These are phyloP conservation scores for Lithobates sylvaticus DNA, from an alignment of 2,797 vertebrate species.

Conservation along the genomic window DNA sequence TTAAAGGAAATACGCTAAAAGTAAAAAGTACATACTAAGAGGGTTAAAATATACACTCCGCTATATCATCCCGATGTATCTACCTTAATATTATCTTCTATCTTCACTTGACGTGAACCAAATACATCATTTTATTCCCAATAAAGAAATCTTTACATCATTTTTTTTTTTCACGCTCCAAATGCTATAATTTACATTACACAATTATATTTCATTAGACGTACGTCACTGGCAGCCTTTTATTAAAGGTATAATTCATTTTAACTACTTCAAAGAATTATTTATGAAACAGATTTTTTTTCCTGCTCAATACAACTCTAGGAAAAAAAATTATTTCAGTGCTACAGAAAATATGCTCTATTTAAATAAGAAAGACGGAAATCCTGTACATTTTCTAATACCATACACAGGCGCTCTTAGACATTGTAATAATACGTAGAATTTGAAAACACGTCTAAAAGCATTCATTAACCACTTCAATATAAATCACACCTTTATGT, in stretches of 20 bases:
- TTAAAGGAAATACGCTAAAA: not conserved
- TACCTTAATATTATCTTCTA: slow-evolving; percentile 43
- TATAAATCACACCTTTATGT: slow-evolving; percentile 63
- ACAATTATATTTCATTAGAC: slow-evolving; percentile 68
- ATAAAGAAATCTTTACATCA: slow-evolving; percentile 58
- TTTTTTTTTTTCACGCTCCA: slow-evolving; percentile 58
- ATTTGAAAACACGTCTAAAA: slow-evolving; percentile 61
- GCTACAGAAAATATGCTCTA: slow-evolving; percentile 67
- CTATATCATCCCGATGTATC: slow-evolving; percentile 28
- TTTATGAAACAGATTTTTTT: slow-evolving; percentile 64
- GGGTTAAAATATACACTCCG: slow-evolving; percentile 56
- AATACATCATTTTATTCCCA: slow-evolving; percentile 48
- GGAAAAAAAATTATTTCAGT: slow-evolving; percentile 62
- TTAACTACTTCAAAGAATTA: slow-evolving; percentile 55
- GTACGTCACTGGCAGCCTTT: slow-evolving; percentile 53
- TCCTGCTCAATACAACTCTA: slow-evolving; percentile 55
- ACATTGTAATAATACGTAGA: slow-evolving; percentile 61
- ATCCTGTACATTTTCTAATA: slow-evolving; percentile 61
- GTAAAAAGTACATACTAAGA: not conserved
- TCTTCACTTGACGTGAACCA: slow-evolving; percentile 43
- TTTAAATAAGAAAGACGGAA: slow-evolving; percentile 66
- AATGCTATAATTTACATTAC: slow-evolving; percentile 64
- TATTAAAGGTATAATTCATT: slow-evolving; percentile 47
- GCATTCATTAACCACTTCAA: slow-evolving; percentile 63
- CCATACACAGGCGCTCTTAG: slow-evolving; percentile 53